Evolutionary conservation across 2,797 vertebrate species (phyloP), one percentile per base, ranked within the genome.

Genomic region (Poeciliopsis presidionis): DNA sequence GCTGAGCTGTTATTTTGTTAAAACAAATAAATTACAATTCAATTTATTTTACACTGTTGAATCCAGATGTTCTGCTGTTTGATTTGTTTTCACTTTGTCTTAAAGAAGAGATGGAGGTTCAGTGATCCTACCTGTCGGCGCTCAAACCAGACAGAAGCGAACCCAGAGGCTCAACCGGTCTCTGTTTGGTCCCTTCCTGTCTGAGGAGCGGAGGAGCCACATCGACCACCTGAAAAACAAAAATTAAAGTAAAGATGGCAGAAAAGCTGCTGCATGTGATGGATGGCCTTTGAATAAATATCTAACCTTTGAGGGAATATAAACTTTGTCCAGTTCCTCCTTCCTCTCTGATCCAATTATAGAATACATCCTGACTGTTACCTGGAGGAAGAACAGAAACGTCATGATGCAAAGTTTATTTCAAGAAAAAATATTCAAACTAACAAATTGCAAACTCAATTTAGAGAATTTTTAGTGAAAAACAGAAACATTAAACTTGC

Each of bases 281-380:
- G 2, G 25, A 7, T 59, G 30, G 6, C 41, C 1, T 72, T 61
- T 6, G 53, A 55, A 33, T 59, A 28, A 46, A n/a, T 0, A 8
- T 2, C 78, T 49, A 14, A 86, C 91, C 90, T 89, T 87, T 41
- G 70, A 84, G 0, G 79, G 80, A 47, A 77, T 3, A 0, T 20
- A 61, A 0, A n/a, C 0, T 5, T 5, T 69, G 70, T 33, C 63
- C 0, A 1, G 1, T 0, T 1, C 12, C 1, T 79, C 83, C 25
- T 79, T 67, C 9, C 2, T 11, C 3, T 83, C 75, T 4, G 49
- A 13, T 9, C 70, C 46, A 0, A 69, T 79, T 47, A 81, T 75
- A 13, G 93, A 89, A 77, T 93, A 95, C 0, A 93, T 93, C 79
- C 95, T 92, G 80, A 96, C 93, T 0, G 92, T 95, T 67, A 95